These are phyloP conservation scores for Chrysina gloriosa DNA, from an alignment of 2,888 invertebrate species.

Conservation along the genomic window DNA sequence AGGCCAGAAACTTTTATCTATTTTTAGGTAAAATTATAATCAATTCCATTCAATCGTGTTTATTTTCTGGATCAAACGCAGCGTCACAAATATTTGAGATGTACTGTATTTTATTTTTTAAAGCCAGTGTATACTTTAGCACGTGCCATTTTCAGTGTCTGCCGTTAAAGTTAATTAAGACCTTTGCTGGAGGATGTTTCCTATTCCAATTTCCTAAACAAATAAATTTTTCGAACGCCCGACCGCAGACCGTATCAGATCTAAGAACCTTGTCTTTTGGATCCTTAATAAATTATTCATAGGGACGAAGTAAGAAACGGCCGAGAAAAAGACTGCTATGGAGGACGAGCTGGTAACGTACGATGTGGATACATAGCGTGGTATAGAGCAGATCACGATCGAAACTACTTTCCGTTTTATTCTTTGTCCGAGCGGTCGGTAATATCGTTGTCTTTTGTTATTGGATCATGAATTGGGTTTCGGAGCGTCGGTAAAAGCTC, in stretches of 20 bases:
- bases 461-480: constrained; percentile 68
- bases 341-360: not conserved
- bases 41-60: too few relatives aligned
- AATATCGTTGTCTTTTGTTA: constrained; percentile 68
- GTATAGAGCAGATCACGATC: constrained; percentile 52
- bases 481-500: constrained; percentile 65
- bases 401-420: constrained; percentile 55
- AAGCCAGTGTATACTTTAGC: too few relatives aligned
- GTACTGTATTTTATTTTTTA: too few relatives aligned
- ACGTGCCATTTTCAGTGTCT: not conserved
- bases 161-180: not conserved
- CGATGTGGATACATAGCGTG: not conserved
- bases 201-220: constrained; percentile 23
- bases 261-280: not conserved
- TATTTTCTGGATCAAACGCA: too few relatives aligned
- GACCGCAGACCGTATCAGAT: constrained; percentile 18
- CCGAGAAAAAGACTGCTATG: not conserved
- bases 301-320: constrained; percentile 1
- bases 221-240: constrained; percentile 30
- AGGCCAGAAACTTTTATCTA: too few relatives aligned
- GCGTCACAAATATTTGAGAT: too few relatives aligned
- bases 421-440: constrained; percentile 66
- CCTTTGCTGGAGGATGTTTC: not conserved
- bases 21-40: too few relatives aligned
- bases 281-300: constrained; percentile 33